Evolutionary conservation across 1,140 invertebrate species (phyloP), one percentile per base, ranked within the genome.

Genomic region (Orius insidiosus): DNA sequence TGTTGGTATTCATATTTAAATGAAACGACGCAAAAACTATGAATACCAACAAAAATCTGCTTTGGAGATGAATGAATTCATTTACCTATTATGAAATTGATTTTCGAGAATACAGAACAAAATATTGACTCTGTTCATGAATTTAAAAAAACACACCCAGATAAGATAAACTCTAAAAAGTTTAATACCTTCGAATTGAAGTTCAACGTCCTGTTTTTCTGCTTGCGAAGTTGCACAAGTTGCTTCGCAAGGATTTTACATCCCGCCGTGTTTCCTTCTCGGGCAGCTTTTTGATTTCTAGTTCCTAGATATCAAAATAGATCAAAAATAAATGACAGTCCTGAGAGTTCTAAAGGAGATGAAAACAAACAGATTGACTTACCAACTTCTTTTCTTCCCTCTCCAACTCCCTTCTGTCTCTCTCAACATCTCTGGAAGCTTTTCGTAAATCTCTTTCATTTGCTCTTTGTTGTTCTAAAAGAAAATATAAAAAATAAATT

Each of bases 371-470:
- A 8, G 7, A 34, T 10, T 34, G 32, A 56, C 60, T 62, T 65
- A 84, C 81, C 56, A 94, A 60, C 70, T 90, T 85, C 54, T 88
- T 89, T 63, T 93, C 88, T 65, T 92, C 84, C 56, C 74, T 69
- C 63, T 92, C 86, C 46, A 93, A 60, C 54, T 81, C 71, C 46
- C 69, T 60, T 53, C 78, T 71, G 60, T 90, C 86, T 53, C 84
- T 69, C 49, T 87, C 85, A 52, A 93, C 69, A 61, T 88, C 85
- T 58, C 88, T 67, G 4, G 76, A 74, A 24, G 80, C 82, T 69
- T 81, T 85, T 15, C 79, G 64, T 18, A 93, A 59, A 32, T 75
- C 72, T 54, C 75, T 69, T 57, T 90, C 85, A 70, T 85, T 86
- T 58, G 80, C 69, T 36, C 78, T 68, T 60, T 89, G 75, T 65